Base-by-base conservation (phyloP, 2,888 invertebrate species). In the Sycophila texana region DNA sequence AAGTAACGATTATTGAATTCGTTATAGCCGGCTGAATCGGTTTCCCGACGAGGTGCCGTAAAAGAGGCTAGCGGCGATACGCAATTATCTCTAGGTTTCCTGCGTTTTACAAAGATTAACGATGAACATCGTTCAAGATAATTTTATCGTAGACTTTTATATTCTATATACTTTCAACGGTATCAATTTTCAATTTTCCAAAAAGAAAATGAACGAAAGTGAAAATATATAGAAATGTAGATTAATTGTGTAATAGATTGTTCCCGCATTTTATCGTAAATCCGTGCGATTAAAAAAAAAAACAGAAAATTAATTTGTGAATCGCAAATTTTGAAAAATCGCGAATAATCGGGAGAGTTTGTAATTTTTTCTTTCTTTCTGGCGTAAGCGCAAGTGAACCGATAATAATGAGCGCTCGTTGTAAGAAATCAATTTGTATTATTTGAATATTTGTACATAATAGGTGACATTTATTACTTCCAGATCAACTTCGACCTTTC, bases 361-460 rank as follows among this genome's bases (percentile, higher is more conserved):
- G 70, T 74, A 77, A 80, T 77, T 80, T 71, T 39, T 39, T 79
- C 58, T 80, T 77, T 74, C 60, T 77, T 57, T 57, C 30, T 26
- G 57, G 20, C 10, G 26, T 57, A 49, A 53, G 20, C 61, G 63
- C 60, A 51, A 57, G 26, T 65, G 20, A 51, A 74, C 12, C 51
- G 65, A 76, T 68, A 39, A 73, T 55, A 74, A 79, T 79, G 53
- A 18, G 65, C 71, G 76, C 65, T 76, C 74, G 58, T 55, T 73
- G 68, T 72, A 72, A 74, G 61, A 66, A 79, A 79, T 80, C 75
- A 70, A 82, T 82, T 82, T 82, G 72, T 82, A 82, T 84, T 83
- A 82, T 83, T 83, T 82, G 81, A 81, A 83, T 81, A 74, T 85
- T 85, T 87, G 87, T 88, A 88, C 81, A 88, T 88, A 88, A 83